These are phyloP conservation scores for Rhyacophila evoluta DNA, from an alignment of 2,888 invertebrate genomes.

Conservation along the genomic window DNA sequence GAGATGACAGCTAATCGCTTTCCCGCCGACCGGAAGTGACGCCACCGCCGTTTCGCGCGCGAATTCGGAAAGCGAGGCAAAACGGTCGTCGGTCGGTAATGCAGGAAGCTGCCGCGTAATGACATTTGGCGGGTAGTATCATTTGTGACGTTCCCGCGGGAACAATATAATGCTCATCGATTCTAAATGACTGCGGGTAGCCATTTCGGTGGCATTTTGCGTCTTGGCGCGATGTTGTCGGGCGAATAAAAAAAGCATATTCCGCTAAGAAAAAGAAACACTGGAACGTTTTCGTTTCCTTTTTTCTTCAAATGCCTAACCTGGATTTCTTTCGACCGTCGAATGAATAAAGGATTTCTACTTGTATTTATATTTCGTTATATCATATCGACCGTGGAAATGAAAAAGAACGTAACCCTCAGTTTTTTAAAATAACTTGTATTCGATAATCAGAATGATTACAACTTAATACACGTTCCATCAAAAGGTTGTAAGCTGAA, in stretches of 20 bases:
- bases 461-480: too few relatives aligned
- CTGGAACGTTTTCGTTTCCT: not conserved
- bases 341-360: too few relatives aligned
- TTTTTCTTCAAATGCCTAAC: not conserved
- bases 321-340: not conserved
- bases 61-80: not conserved
- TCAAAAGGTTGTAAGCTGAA: too few relatives aligned
- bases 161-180: conserved; percentile 48
- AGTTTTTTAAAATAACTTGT: too few relatives aligned
- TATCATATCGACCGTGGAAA: too few relatives aligned
- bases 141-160: conserved; percentile 42
- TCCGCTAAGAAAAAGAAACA: not conserved
- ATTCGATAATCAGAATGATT: too few relatives aligned
- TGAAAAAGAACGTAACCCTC: too few relatives aligned
- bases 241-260: not conserved
- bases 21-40: conserved; percentile 27
- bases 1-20: conserved; percentile 35
- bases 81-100: conserved; percentile 18
- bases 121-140: conserved; percentile 40
- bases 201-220: conserved; percentile 29
- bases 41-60: conserved; percentile 35
- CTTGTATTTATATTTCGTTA: too few relatives aligned
- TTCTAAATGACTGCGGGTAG: conserved; percentile 39
- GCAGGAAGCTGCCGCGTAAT: conserved; percentile 36
- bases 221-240: conserved; percentile 28